Evolutionary conservation across 2,888 invertebrate genomes (phyloP).

Genomic region (Ditylenchus weischeri): DNA sequence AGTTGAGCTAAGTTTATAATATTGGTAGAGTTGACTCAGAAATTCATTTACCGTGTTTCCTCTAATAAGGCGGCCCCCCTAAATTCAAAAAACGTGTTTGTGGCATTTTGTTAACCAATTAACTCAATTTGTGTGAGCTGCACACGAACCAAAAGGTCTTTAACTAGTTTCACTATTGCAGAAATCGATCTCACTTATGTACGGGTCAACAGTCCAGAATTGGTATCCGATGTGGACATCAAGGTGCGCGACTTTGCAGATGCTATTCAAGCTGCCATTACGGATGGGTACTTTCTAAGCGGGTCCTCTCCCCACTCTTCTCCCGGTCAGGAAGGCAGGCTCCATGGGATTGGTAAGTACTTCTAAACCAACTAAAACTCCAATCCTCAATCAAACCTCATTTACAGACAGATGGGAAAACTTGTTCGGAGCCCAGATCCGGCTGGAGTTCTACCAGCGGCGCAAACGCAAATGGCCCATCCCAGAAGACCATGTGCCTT

Average conservation of each 20-base stretch:
- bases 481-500: conserved; percentile 84
- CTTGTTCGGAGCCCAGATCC: conserved; percentile 43
- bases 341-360: conserved; percentile 33
- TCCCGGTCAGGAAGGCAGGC: conserved; percentile 25
- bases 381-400: background rate
- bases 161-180: too few species aligned
- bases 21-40: too few species aligned
- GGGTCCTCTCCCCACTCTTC: conserved; percentile 31
- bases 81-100: too few species aligned
- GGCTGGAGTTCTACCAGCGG: conserved; percentile 51
- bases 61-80: too few species aligned
- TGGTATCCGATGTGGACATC: conserved; percentile 43
- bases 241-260: conserved; percentile 43
- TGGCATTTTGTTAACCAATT: too few species aligned
- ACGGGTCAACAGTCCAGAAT: conserved; percentile 51
- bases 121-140: too few species aligned
- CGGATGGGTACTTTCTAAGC: conserved; percentile 18
- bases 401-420: conserved; percentile 33
- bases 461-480: conserved; percentile 74
- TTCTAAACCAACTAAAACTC: background rate
- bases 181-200: conserved; percentile 17
- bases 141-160: too few species aligned
- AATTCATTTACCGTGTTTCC: too few species aligned
- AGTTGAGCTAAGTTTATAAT: too few species aligned
- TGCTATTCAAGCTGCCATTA: conserved; percentile 33